These are phyloP conservation scores for Grantiella picta DNA, from an alignment of 2,113 vertebrate species.

Conservation along the genomic window DNA sequence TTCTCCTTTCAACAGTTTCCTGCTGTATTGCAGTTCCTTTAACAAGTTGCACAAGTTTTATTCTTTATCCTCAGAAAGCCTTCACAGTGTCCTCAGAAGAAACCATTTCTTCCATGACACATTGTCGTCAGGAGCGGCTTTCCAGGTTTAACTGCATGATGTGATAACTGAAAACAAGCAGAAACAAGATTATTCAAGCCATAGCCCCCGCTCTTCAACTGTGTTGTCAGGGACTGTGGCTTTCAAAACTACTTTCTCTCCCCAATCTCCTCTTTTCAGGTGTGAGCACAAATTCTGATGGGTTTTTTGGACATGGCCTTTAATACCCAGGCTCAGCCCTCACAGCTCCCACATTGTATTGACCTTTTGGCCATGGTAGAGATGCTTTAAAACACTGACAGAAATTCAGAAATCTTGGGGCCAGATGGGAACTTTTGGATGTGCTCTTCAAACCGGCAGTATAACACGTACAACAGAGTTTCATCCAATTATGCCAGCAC, in stretches of 20 bases:
- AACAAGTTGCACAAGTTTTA: neutral
- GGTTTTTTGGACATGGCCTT: neutral
- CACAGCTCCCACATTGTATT: neutral
- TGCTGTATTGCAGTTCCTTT: neutral
- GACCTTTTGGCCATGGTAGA: neutral
- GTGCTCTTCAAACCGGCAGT: neutral
- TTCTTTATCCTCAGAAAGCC: neutral
- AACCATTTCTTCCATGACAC: neutral
- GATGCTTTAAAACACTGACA: neutral
- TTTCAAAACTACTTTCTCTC: neutral
- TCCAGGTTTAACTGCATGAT: neutral
- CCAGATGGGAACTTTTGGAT: conserved; percentile 1
- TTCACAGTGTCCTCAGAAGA: neutral
- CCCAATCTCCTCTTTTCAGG: neutral
- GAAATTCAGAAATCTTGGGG: neutral
- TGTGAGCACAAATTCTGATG: neutral
- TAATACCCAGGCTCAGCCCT: neutral
- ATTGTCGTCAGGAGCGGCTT: neutral
- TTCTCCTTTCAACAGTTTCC: neutral
- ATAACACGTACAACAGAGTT: conserved; percentile 7
- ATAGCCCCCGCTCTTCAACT: neutral
- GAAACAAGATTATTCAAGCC: neutral
- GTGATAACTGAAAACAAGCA: neutral
- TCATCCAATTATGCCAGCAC: conserved; percentile 49
- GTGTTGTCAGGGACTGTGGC: neutral